phyloP scores from a whole-genome alignment of 2,888 invertebrate genomes.

The Leucoma salicis region DNA sequence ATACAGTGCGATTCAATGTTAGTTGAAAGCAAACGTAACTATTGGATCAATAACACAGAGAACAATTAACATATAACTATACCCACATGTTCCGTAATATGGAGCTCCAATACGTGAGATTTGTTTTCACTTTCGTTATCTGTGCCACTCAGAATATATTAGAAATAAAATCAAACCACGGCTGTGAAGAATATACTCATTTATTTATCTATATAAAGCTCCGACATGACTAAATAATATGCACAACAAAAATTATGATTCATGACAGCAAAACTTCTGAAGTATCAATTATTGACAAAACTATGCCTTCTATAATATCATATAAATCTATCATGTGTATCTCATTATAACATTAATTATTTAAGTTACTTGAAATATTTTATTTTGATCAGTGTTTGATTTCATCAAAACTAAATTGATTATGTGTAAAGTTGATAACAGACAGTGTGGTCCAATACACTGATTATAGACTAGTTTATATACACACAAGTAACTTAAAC shows the following conservation, averaged over 20 bases:
- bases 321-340: constrained; percentile 60
- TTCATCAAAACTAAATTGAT: constrained; percentile 41
- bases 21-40: constrained; percentile 27
- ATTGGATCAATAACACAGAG: constrained; percentile 23
- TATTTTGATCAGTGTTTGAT: constrained; percentile 41
- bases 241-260: constrained; percentile 47
- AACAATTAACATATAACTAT: constrained; percentile 20
- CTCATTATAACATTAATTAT: constrained; percentile 43
- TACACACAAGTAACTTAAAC: constrained; percentile 44
- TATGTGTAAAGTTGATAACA: constrained; percentile 34
- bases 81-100: constrained; percentile 31
- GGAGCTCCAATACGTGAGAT: constrained; percentile 22
- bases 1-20: constrained; percentile 34
- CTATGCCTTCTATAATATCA: constrained; percentile 31
- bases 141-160: constrained; percentile 34
- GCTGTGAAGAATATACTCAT: constrained; percentile 72
- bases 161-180: constrained; percentile 74
- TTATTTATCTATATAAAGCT: constrained; percentile 68
- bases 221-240: constrained; percentile 56
- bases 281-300: constrained; percentile 37
- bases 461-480: constrained; percentile 48
- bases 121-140: constrained; percentile 20
- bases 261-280: constrained; percentile 30
- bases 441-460: constrained; percentile 43
- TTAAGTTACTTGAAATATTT: constrained; percentile 25